Evolutionary conservation across 1,140 invertebrate species (phyloP), one percentile per base, ranked within the genome.

Genomic region (Capitella teleta): DNA sequence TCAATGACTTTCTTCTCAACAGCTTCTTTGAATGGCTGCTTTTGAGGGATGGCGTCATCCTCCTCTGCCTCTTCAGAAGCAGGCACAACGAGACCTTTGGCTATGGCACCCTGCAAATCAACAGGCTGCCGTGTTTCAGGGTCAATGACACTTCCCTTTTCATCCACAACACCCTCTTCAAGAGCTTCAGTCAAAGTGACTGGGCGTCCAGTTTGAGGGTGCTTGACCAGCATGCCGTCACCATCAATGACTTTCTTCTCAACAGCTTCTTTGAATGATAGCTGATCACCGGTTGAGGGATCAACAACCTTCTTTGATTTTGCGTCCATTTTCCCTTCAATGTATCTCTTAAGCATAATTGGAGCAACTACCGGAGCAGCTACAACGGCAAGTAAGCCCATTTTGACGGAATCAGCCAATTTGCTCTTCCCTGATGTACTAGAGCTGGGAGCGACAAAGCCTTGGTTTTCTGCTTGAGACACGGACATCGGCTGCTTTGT

Each of bases 71-170:
- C n/a, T n/a, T n/a, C n/a, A n/a, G n/a, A n/a, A n/a, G n/a, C n/a
- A n/a, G n/a, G n/a, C n/a, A n/a, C 60, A 60, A 61, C 64, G 30
- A 67, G 49, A 44, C 49, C 49, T 26, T 44, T 44, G 5, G n/a
- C 25, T 10, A 44, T 34, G 4, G 45, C 45, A 80, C 0, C 32
- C 16, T 47, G 19, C 25, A 47, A 34, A 10, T 26, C 19, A 5
- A 47, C 45, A 24, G 36, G 6, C n/a, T 32, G 14, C 18, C 8
- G 30, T 30, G 26, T 47, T 19, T 47, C 65, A 5, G 82, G 85
- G 60, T 90, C 85, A 43, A 92, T 67, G 19, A 92, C 83, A 62
- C 83, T 86, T 51, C 83, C 82, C 56, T 84, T 81, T 14, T 77
- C 75, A 41, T 53, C 47, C 30, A 94, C 73, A 54, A 83, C 75